Evolutionary conservation across 1,140 invertebrate species (phyloP), one percentile per base, ranked within the genome.

Genomic region (Homalodisca vitripennis): DNA sequence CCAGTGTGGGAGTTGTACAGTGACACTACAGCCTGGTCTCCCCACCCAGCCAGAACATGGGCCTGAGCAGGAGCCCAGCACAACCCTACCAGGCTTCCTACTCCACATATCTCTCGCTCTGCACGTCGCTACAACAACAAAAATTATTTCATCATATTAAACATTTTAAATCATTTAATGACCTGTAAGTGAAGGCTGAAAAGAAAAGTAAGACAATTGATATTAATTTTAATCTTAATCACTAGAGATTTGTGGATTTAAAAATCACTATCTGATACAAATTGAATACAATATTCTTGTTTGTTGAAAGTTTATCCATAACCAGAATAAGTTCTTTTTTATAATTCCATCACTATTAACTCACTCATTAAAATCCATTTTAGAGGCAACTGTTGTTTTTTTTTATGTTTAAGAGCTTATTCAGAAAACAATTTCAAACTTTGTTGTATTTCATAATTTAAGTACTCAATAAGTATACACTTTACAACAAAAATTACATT

Each of bases 1-100:
- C 55, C 55, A n/a, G 55, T 60, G 24, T 60, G 14, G 2, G 55
- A 27, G 34, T 64, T 64, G 34, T 34, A 64, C 12, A 64, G 34
- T 32, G 6, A 34, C 30, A 64, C 62, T 3, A 17, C n/a, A 17
- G 31, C 27, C 1, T n/a, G 34, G 24, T 47, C 3, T n/a, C 63
- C 63, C 63, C 63, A 66, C 22, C 22, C 63, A 12, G 63, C 32
- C 20, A 66, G 17, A n/a, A 66, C 17, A 47, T 47, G 22, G 1
- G 63, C 34, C 22, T 66, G 63, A 17, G n/a, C 41, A n/a, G 32
- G 31, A 34, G 32, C 47, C 63, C 63, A 66, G n/a, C 24, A 13
- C 32, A 66, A 17, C 1, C 63, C 63, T 22, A 66, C 63, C 24
- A 27, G 6, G n/a, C n/a, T 3, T 30, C 20, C 60, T 1, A n/a